Evolutionary conservation across 2,888 invertebrate species (phyloP), one percentile per base, ranked within the genome.

Genomic region (Melipona beecheii): DNA sequence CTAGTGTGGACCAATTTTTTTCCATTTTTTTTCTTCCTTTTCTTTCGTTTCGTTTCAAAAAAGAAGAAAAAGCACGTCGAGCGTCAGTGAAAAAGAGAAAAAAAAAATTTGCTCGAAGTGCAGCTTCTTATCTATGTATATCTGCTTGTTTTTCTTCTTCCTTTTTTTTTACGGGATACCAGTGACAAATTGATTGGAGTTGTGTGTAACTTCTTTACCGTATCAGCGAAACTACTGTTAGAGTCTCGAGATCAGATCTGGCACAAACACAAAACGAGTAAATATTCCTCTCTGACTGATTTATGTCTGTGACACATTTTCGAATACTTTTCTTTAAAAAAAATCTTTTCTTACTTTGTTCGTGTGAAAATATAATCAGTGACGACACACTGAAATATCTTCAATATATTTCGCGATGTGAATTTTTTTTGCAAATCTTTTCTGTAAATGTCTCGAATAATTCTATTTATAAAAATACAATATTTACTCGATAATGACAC

Each of bases 1-100:
- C 86, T 79, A 86, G 81, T 87, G 66, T 82, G 56, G 75, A 78
- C 75, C 78, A 75, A 68, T 68, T 54, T 70, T 70, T 77, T 58
- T 31, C 70, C 70, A 17, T 43, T 73, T 31, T 58, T 17, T 60
- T 21, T 50, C 36, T 52, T 58, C 19, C n/a, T 65, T 36, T 49
- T 17, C 4, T 5, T 56, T 54, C 9, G 6, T 21, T 49, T 49
- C 60, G 24, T n/a, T 31, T 65, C 52, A 58, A 62, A 3, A 73
- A 73, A 49, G 58, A 65, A 77, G 72, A 66, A 62, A 36, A 84
- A 81, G 69, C 81, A 79, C 75, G 49, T 62, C 72, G 60, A 73
- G 72, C 60, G 19, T 4, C 50, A 21, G 21, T 27, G 27, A 15
- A 17, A 2, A 70, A 56, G 15, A 31, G 1, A 54, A 17, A 70